phyloP scores from a whole-genome alignment of 1,140 invertebrate species.

The Papilio polytes region DNA sequence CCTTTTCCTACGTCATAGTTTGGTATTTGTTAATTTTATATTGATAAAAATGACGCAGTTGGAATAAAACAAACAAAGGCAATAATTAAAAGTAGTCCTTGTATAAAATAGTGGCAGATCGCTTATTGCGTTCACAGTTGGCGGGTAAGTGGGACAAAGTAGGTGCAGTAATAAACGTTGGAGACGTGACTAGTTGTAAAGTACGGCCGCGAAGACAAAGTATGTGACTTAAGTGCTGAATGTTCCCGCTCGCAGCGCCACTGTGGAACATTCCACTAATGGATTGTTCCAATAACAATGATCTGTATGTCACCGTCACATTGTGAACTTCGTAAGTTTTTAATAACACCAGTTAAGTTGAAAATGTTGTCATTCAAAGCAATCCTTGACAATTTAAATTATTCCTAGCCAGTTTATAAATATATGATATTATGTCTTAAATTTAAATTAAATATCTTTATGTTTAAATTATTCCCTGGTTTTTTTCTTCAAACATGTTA shows the following conservation, averaged over 20 bases:
- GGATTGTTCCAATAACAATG: constrained; percentile 14
- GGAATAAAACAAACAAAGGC: background rate
- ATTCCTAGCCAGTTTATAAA: too few relatives aligned
- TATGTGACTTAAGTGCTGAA: constrained; percentile 27
- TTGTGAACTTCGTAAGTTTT: background rate
- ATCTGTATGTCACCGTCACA: background rate
- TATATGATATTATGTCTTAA: background rate
- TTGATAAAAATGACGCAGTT: too few relatives aligned
- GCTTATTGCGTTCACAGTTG: constrained; percentile 10
- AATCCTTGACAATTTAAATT: too few relatives aligned
- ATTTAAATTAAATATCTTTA: too few relatives aligned
- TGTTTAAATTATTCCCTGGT: background rate
- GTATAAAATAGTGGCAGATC: background rate
- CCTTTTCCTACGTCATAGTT: too few relatives aligned
- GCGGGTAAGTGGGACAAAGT: constrained; percentile 23
- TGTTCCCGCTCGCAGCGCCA: background rate
- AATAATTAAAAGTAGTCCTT: background rate
- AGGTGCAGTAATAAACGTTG: constrained; percentile 13
- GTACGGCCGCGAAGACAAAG: constrained; percentile 16
- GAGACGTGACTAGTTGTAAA: constrained; percentile 25
- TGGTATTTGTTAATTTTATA: too few relatives aligned
- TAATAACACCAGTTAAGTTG: background rate
- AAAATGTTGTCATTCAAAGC: too few relatives aligned
- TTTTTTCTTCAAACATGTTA: background rate
- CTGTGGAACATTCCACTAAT: constrained; percentile 12